Evolutionary conservation across 2,113 vertebrate genomes (phyloP).

Genomic region (Cebidichthys violaceus): DNA sequence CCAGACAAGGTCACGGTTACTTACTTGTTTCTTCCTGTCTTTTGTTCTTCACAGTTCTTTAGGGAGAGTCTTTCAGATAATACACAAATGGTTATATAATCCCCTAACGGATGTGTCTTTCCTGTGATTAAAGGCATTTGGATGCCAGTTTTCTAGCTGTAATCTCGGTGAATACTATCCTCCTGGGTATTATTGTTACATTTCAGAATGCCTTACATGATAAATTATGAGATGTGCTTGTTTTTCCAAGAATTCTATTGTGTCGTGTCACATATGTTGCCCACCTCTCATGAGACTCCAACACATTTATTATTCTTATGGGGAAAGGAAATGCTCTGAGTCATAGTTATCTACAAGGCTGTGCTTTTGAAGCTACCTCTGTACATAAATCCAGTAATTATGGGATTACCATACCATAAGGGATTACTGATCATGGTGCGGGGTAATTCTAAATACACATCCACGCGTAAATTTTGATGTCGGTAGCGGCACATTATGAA

Average conservation of each 20-base stretch:
- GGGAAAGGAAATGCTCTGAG: constrained; percentile 19
- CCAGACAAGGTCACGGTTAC: background rate
- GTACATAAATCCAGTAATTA: constrained; percentile 59
- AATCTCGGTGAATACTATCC: constrained; percentile 26
- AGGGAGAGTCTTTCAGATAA: constrained; percentile 2
- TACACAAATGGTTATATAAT: constrained; percentile 30
- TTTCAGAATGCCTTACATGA: constrained; percentile 6
- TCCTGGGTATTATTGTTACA: constrained; percentile 15
- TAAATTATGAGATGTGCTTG: constrained; percentile 5
- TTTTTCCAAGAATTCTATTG: constrained; percentile 18
- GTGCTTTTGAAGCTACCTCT: constrained; percentile 40
- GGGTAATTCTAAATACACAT: constrained; percentile 13
- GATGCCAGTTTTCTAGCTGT: constrained; percentile 32
- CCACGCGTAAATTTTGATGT: constrained; percentile 4
- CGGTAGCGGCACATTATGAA: background rate
- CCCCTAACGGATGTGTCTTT: constrained; percentile 1
- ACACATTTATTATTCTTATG: background rate
- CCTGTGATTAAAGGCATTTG: constrained; percentile 28
- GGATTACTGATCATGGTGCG: constrained; percentile 41
- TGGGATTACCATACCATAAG: constrained; percentile 51
- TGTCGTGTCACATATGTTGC: constrained; percentile 34
- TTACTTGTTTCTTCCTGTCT: background rate
- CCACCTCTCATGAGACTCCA: constrained; percentile 23
- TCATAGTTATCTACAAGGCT: constrained; percentile 29
- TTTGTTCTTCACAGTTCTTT: constrained; percentile 9